A percentile compares a stretch with the other conserved stretches of the same genome.
Conservation (phyloP, 2,113 vertebrate genomes). For the Pteronura brasiliensis region DNA sequence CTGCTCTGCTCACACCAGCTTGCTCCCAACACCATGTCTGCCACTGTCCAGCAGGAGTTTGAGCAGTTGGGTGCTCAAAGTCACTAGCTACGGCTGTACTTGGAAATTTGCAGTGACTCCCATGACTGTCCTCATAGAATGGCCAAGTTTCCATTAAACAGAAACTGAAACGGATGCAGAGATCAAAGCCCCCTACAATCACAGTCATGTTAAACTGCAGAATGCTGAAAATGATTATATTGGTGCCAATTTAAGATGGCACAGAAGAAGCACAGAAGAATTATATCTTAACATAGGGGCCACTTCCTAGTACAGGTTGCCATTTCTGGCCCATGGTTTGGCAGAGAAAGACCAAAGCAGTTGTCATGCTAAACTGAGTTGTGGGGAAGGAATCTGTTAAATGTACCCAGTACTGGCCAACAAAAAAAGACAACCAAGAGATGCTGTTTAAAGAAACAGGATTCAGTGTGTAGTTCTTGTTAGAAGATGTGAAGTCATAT, state of each 20-base stretch:
- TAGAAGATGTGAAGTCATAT: neutral
- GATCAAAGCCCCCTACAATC: slow-evolving; percentile 92
- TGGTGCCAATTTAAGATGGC: neutral
- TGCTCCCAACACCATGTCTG: neutral
- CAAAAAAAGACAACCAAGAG: neutral
- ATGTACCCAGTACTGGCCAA: neutral
- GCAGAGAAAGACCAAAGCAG: slow-evolving; percentile 95
- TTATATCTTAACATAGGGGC: slow-evolving; percentile 86
- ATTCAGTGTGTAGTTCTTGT: neutral
- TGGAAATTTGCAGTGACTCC: slow-evolving; percentile 95
- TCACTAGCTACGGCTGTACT: neutral
- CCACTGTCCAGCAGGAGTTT: neutral
- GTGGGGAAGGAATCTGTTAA: slow-evolving; percentile 94
- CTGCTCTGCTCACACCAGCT: neutral
- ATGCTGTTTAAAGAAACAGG: neutral
- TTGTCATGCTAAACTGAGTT: slow-evolving; percentile 97
- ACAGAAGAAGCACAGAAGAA: neutral
- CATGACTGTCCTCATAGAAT: slow-evolving; percentile 92
- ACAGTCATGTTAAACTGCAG: neutral
- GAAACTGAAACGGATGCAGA: slow-evolving; percentile 97
- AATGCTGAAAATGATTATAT: neutral
- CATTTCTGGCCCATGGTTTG: slow-evolving; percentile 99
- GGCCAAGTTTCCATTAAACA: slow-evolving; percentile 94
- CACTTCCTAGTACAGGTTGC: slow-evolving; percentile 95
- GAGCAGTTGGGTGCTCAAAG: neutral